A percentile compares a stretch with the other conserved stretches of the same genome.
Conservation (phyloP, 2,888 invertebrate species). For the Choreutis nemorana region DNA sequence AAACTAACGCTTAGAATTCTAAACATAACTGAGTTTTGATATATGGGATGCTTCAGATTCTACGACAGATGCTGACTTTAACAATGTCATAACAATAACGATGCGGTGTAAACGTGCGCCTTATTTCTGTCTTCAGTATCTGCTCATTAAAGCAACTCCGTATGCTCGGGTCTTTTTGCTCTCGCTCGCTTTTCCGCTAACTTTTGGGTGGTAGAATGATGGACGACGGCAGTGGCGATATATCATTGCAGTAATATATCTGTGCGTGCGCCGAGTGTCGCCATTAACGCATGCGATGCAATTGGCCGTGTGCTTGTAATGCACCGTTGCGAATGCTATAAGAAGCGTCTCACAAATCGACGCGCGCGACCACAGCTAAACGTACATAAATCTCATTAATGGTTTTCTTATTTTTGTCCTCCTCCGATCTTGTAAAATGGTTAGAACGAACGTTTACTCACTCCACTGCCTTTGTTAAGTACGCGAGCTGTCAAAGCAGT, state of each 20-base stretch:
- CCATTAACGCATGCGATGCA: constrained; percentile 61
- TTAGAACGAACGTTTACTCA: constrained; percentile 29
- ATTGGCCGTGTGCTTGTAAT: constrained; percentile 37
- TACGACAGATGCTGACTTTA: constrained; percentile 37
- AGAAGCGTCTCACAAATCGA: constrained; percentile 55
- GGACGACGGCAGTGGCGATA: constrained; percentile 56
- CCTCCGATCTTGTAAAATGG: constrained; percentile 46
- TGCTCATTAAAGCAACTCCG: constrained; percentile 56
- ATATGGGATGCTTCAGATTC: constrained; percentile 32
- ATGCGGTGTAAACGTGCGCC: constrained; percentile 46
- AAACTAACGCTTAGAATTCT: constrained; percentile 11
- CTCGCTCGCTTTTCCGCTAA: constrained; percentile 51
- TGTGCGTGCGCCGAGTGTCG: constrained; percentile 59
- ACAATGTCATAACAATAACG: constrained; percentile 59
- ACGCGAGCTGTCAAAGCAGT: constrained; percentile 10
- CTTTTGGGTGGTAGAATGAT: constrained; percentile 66
- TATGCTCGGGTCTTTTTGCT: constrained; percentile 42
- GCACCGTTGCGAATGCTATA: constrained; percentile 39
- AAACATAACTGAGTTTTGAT: constrained; percentile 16
- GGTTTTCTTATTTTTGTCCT: constrained; percentile 55
- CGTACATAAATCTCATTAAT: constrained; percentile 60
- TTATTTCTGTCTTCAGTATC: constrained; percentile 63
- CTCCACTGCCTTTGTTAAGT: constrained; percentile 28
- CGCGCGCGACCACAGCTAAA: constrained; percentile 50
- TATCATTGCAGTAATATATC: constrained; percentile 63